Base-by-base conservation (phyloP, 2,888 invertebrate species). In the Rotaria sp. region DNA sequence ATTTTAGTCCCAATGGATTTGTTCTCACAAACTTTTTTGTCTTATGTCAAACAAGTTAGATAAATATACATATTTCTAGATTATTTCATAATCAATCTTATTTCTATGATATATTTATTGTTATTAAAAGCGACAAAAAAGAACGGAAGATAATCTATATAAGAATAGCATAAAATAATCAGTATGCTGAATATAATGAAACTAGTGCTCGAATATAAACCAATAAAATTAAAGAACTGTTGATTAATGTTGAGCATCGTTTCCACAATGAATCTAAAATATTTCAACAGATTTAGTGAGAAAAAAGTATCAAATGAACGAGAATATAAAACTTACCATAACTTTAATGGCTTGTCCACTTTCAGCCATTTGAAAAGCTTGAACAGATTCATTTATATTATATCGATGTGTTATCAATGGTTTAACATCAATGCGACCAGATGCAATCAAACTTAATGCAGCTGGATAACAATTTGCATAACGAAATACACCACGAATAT, bases 401-500 rank as follows among this genome's bases (percentile, higher is more conserved):
- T 88, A 90, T 75, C 89, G 88, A 87, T 90, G 90, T 18, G 90
- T 90, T 35, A 90, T 89, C 84, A 90, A 86, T 5, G 90, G 89
- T 84, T 89, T 90, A 24, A 90, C 90, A 87, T 90, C 88, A 41
- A 90, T 89, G 75, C 88, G 88, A 18, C 90, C 90, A 57, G 90
- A 89, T 2, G 90, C 89, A 26, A 90, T 88, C 89, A 90, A 90
- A 13, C 89, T 88, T 67, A 90, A 85, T 18, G 90, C 90, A 74
- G 90, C 90, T 15, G 91, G 91, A 87, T 91, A 91, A 85, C 80
- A 45, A 80, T 80, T 80, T 26, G 45, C 95, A 90, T 97, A 97
- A 91, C 97, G 93, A 92, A 97, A 97, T 87, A 96, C 94, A 88
- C 97, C 97, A 87, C 94, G 93, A 88, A 98, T 95, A 91, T 97